Evolutionary conservation across 2,888 invertebrate species (phyloP), one percentile per base, ranked within the genome.

Genomic region (Eupithecia dodoneata): DNA sequence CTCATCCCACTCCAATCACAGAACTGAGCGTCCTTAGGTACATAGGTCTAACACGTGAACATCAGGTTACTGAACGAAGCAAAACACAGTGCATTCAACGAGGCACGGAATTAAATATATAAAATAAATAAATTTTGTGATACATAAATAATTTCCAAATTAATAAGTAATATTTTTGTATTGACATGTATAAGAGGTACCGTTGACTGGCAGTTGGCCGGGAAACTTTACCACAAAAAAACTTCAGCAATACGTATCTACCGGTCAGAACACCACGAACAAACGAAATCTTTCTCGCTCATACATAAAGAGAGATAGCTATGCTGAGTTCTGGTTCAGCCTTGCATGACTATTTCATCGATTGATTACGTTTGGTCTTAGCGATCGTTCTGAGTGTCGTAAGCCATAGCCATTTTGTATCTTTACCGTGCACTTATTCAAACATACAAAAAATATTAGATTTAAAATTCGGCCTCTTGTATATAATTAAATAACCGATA

Each of bases 121-220:
- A 86, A 82, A 87, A 84, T 83, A 84, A 84, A 85, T 84, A 84
- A 82, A 83, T 76, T 85, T 91, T 90, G 88, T 88, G 88, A 90
- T 91, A 91, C 84, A 90, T 90, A 92, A 87, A 90, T 89, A 88
- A 89, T 88, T 88, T 89, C 86, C 87, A 83, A 90, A 91, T 87
- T 86, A 90, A 75, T 45, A 90, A 89, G 87, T 85, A 85, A 85
- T 85, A 85, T 86, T 85, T 69, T 87, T 89, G 85, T 70, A 70
- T 88, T 88, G 89, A 88, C 87, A 87, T 87, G 72, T 72, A 63
- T 89, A 86, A 86, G 86, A 84, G 83, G 87, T 86, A 81, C 82
- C 85, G 86, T 85, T 84, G 82, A 81, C 84, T 85, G 87, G 87
- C 85, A 82, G 81, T 81, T 83, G 79, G 82, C 86, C 85, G 86